These are phyloP conservation scores for Eueides isabella DNA, from an alignment of 1,140 invertebrate genomes.

Conservation along the genomic window DNA sequence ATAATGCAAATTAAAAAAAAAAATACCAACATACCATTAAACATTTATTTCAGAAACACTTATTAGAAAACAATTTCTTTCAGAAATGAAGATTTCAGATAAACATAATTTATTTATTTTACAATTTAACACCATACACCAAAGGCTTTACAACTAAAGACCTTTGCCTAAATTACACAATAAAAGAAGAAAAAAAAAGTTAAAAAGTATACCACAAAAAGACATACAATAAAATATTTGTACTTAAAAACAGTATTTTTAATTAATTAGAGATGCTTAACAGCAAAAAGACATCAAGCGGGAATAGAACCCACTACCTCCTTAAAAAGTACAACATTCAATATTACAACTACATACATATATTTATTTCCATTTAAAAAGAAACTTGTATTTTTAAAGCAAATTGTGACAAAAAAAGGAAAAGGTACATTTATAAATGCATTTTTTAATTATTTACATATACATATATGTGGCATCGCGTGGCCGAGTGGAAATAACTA, in stretches of 20 bases:
- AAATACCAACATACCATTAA: background rate
- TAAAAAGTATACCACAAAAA: background rate
- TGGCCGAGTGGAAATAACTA: no score
- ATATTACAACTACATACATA: background rate
- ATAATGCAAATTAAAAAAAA: background rate
- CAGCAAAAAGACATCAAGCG: background rate
- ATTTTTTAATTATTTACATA: no score
- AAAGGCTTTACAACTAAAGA: background rate
- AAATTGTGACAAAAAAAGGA: background rate
- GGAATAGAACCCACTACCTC: background rate
- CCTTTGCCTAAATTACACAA: background rate
- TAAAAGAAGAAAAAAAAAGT: background rate
- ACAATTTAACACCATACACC: background rate
- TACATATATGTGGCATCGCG: no score
- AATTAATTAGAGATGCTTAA: background rate
- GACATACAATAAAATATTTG: background rate
- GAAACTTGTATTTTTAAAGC: background rate
- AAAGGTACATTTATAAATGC: background rate
- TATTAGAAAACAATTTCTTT: constrained; percentile 1
- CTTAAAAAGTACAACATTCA: background rate
- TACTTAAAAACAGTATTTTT: background rate
- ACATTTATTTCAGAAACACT: constrained; percentile 3
- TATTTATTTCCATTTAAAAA: background rate
- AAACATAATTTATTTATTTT: background rate
- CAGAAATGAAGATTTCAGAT: no score